Evolutionary conservation across 2,888 invertebrate species (phyloP), one percentile per base, ranked within the genome.

Genomic region (Harpagoxenus sublaevis): DNA sequence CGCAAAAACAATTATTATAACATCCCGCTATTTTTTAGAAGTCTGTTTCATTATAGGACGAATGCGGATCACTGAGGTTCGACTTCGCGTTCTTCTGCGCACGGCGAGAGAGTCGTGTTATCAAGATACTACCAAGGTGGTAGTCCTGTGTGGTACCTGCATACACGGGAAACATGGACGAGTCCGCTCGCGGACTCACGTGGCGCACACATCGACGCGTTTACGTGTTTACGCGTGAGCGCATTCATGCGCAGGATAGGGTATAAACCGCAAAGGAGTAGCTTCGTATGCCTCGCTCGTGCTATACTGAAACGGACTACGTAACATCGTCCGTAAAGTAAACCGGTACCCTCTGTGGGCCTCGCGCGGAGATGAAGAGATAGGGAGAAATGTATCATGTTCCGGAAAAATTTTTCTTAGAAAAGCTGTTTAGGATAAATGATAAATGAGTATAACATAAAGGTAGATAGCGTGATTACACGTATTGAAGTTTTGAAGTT

Each of bases 31-130:
- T 35, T 35, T 71, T 48, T 35, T 39, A 28, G 45, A 79, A 71
- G 48, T 71, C 23, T 8, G 42, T 6, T 48, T 39, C 60, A 1
- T 18, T 23, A 3, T 3, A 6, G 23, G 60, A 71, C 45, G 89
- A 89, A 89, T 92, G 92, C 91, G 91, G 91, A 91, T 90, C 91
- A 90, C 92, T 90, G 91, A 87, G 89, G 86, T 87, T 87, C 87
- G 82, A 88, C 84, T 90, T 82, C 66, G 86, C 83, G 85, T 75
- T 62, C 88, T 87, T 70, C 83, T 86, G 85, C 88, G 63, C 78
- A 68, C 63, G 73, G 48, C 48, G 84, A 73, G 75, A 74, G 74
- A 83, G 87, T 83, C 83, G 89, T 90, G 90, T 92, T 92, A 92
- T 92, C 91, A 88, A 90, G 91, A 91, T 90, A 90, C 88, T 70